phyloP scores from a whole-genome alignment of 2,888 invertebrate species.

The Pocota personata region DNA sequence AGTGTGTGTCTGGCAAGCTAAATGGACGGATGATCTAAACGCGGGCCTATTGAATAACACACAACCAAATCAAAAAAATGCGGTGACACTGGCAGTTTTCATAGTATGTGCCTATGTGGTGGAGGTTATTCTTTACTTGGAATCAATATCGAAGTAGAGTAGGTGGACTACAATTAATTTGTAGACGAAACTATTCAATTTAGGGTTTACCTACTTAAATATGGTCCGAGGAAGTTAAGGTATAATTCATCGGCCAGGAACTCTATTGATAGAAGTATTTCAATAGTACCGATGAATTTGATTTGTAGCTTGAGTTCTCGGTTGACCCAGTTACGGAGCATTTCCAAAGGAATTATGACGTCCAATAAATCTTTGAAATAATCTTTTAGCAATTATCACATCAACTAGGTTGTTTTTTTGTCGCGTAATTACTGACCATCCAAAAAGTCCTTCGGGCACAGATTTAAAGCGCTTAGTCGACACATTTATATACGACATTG shows the following conservation, averaged over 20 bases:
- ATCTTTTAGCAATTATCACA: too few species aligned
- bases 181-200: background rate
- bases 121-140: background rate
- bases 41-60: constrained; percentile 35
- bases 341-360: too few species aligned
- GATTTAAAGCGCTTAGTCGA: too few species aligned
- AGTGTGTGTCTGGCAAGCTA: constrained; percentile 16
- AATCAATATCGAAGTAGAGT: background rate
- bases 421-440: too few species aligned
- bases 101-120: too few species aligned
- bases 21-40: constrained; percentile 21
- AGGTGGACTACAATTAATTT: background rate
- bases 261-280: background rate
- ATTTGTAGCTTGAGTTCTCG: background rate
- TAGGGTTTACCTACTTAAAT: background rate
- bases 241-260: constrained; percentile 1
- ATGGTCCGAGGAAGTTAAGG: background rate
- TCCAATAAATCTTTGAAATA: too few species aligned
- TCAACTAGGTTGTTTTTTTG: too few species aligned
- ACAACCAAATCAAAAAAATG: constrained; percentile 18
- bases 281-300: background rate
- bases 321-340: too few species aligned
- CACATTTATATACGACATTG: too few species aligned
- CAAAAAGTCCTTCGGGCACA: too few species aligned
- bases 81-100: constrained; percentile 24